These are phyloP conservation scores for Glaucopsyche alexis DNA, from an alignment of 2,888 invertebrate genomes.

Conservation along the genomic window DNA sequence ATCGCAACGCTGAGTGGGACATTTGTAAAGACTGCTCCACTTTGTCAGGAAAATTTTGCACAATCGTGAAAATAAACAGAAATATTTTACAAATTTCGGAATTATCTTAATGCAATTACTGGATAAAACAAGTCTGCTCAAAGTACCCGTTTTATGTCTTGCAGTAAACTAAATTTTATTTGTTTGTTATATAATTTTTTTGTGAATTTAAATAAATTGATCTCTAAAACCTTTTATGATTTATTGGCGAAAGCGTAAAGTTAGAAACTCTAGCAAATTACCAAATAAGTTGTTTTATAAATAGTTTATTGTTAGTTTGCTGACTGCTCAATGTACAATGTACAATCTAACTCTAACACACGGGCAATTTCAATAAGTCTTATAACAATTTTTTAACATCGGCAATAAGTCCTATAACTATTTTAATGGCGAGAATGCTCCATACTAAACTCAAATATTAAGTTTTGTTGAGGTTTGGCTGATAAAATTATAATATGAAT, in stretches of 20 bases:
- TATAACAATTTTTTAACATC: neutral
- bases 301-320: neutral
- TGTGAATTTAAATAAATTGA: neutral
- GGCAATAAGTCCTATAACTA: neutral
- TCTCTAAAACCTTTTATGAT: neutral
- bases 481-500: neutral
- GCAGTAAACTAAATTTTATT: too few species aligned
- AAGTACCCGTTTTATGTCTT: neutral
- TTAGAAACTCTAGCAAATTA: neutral
- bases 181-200: too few species aligned
- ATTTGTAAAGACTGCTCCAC: conserved; percentile 1
- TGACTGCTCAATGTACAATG: neutral
- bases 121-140: neutral
- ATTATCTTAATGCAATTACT: neutral
- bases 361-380: neutral
- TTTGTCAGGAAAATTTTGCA: neutral
- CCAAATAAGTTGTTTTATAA: neutral
- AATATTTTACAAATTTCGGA: neutral
- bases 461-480: neutral
- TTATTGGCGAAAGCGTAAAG: too few species aligned
- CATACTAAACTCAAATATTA: neutral
- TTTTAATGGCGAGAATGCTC: neutral
- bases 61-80: neutral
- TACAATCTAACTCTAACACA: neutral
- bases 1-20: neutral